phyloP scores from a whole-genome alignment of 1,140 invertebrate genomes.

The Ips nitidus region DNA sequence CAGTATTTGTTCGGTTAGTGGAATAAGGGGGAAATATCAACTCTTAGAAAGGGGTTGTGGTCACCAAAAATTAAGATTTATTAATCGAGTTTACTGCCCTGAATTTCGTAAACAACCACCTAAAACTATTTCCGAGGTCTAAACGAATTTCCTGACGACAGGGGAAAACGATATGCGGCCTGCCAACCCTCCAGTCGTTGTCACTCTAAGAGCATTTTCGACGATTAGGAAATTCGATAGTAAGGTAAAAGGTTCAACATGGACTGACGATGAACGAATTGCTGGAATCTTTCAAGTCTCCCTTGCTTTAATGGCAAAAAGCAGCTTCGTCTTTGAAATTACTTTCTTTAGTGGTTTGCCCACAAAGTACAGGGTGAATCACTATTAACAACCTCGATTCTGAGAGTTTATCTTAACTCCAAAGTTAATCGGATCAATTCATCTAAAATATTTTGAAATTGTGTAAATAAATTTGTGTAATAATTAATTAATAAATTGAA shows the following conservation, averaged over 20 bases:
- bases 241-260: background rate
- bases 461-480: background rate
- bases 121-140: background rate
- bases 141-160: background rate
- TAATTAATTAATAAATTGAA: too few relatives aligned
- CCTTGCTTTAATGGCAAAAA: background rate
- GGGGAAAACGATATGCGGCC: background rate
- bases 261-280: background rate
- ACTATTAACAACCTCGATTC: background rate
- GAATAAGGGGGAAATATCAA: background rate
- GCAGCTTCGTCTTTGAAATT: background rate
- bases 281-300: background rate
- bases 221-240: conserved; percentile 3
- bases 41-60: background rate
- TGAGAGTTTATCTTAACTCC: background rate
- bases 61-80: background rate
- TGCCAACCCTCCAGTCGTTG: background rate
- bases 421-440: background rate
- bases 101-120: too few relatives aligned
- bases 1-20: background rate
- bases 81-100: background rate
- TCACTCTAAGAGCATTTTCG: conserved; percentile 2
- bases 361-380: background rate
- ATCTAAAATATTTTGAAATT: background rate
- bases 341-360: background rate